A percentile compares a stretch with the other conserved stretches of the same genome.
phyloP scores from a whole-genome alignment of 2,797 vertebrate species.

The Sebastes umbrosus region DNA sequence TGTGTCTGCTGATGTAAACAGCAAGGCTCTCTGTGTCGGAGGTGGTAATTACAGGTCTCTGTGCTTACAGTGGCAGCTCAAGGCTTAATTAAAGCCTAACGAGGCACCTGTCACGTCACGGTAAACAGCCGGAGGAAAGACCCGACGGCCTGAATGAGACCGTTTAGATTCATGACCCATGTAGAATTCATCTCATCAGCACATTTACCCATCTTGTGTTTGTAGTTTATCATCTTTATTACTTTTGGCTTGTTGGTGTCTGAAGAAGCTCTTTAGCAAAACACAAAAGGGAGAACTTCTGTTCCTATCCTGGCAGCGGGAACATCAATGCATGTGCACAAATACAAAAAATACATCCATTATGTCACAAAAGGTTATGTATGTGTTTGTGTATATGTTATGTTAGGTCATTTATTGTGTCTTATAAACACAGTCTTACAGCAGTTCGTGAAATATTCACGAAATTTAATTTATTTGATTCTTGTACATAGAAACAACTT shows the following conservation, averaged over 20 bases:
- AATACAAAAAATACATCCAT: no score
- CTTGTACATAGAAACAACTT: no score
- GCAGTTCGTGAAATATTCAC: no score
- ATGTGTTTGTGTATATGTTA: no score
- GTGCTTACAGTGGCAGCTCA: no score
- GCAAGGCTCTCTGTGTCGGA: background rate
- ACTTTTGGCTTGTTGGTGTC: background rate
- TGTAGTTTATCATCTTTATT: background rate
- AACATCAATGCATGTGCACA: no score
- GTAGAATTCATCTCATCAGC: background rate
- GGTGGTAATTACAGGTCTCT: background rate
- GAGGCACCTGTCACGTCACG: background rate
- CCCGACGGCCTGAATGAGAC: background rate
- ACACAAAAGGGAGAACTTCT: background rate
- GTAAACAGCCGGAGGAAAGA: background rate
- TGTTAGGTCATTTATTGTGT: no score
- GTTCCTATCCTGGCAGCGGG: background rate
- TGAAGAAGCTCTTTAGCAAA: background rate
- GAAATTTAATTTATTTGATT: no score
- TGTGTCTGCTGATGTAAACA: background rate
- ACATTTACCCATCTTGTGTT: background rate
- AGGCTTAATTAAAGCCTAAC: background rate
- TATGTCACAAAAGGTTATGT: no score
- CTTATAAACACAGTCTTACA: no score
- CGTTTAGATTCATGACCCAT: background rate